Evolutionary conservation across 2,797 vertebrate genomes (phyloP), one percentile per base, ranked within the genome.

Genomic region (Bradypodion ventrale): DNA sequence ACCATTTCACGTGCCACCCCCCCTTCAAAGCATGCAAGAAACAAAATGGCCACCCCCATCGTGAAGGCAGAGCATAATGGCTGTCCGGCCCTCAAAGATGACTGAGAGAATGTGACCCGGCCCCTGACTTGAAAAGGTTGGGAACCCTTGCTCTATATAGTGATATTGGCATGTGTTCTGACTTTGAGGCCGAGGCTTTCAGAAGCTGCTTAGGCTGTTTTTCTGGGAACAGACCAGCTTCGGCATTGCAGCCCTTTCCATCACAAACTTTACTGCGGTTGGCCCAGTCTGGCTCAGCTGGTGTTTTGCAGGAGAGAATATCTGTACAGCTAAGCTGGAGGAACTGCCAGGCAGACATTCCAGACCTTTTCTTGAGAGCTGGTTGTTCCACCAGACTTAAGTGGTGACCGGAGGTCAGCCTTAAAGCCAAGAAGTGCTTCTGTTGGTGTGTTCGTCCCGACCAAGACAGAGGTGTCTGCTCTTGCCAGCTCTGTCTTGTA

Each of bases 311-410:
- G 80, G 23, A 35, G 73, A 91, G 86, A 87, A 69, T 82, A 89
- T 85, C 85, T 76, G 52, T 74, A 85, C 84, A 85, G 85, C 81
- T 90, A 82, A 84, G 72, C 60, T 92, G 91, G 89, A 87, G 76
- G 21, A 69, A 44, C 77, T 80, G 91, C 92, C 94, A 89, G 86
- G 84, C 87, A 85, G 0, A 23, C 80, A 82, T 89, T 91, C 91
- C 87, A 87, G 85, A 77, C 83, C 82, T 91, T 35, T 87, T 92
- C 87, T 85, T 80, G 78, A 86, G n/a, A 72, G 37, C 72, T 23
- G 75, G 1, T 87, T 87, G 80, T 37, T 89, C 69, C 68, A 27
- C 2, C 44, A 56, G 63, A 46, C 52, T 35, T 35, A 21, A 69
- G 66, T 42, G 15, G 62, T 75, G 56, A n/a, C 59, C 56, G 78